These are phyloP conservation scores for Kuschelorhynchus macadamiae DNA, from an alignment of 2,888 invertebrate species.

Conservation along the genomic window DNA sequence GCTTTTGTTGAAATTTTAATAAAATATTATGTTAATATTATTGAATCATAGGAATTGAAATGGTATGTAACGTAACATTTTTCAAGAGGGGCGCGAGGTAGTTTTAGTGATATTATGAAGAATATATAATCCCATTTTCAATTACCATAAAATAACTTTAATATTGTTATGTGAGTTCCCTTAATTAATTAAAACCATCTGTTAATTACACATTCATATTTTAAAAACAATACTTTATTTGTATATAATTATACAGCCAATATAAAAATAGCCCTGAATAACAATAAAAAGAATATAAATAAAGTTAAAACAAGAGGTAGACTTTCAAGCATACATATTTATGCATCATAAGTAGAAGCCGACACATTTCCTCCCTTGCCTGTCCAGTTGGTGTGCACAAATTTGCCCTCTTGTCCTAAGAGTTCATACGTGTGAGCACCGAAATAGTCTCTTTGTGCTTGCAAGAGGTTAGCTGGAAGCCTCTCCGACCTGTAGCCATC, in stretches of 20 bases:
- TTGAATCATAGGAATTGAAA: no score
- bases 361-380: conserved; percentile 97
- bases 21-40: no score
- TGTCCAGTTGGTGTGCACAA: conserved; percentile 99
- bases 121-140: no score
- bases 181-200: no score
- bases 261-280: conserved; percentile 26
- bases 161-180: no score
- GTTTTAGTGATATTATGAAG: no score
- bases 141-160: no score
- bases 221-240: conserved; percentile 35
- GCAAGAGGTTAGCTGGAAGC: conserved; percentile 95
- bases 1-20: no score
- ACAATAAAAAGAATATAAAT: conserved; percentile 22
- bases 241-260: conserved; percentile 18
- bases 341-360: conserved; percentile 91
- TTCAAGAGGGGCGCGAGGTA: no score
- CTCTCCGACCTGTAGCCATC: conserved; percentile 92
- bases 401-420: conserved; percentile 86
- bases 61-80: no score
- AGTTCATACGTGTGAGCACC: conserved; percentile 99
- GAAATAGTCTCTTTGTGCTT: conserved; percentile 98
- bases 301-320: conserved; percentile 20
- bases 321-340: no score
- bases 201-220: no score